Base-by-base conservation (phyloP, 1,140 invertebrate species). In the Lucilia cuprina region DNA sequence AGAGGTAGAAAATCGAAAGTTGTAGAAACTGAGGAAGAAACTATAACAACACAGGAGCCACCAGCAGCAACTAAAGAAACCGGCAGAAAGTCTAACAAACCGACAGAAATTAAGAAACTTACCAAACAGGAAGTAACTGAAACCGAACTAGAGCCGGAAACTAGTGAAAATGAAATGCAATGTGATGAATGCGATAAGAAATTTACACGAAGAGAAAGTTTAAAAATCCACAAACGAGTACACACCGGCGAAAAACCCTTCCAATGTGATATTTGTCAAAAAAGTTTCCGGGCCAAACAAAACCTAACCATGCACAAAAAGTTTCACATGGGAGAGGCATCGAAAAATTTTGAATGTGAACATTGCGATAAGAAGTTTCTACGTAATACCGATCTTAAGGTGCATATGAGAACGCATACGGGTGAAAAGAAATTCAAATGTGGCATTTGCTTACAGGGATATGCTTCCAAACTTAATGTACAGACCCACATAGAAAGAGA, bases 391-490 rank as follows among this genome's bases (percentile, higher is more conserved):
- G 89, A 91, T 80, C 90, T 94, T 83, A 91, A 91, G 74, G 93
- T 94, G 84, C 94, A 94, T 87, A 92, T 93, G 88, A 90, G 94
- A 30, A 93, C 92, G 1, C 94, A 94, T 88, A 94, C 93, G 2
- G 93, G 93, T 86, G 88, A 89, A 50, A 89, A 89, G 83, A 88
- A 88, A 4, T 89, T 86, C 14, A 87, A 55, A 14, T 89, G 88
- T 83, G 84, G 78, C 10, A 34, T 82, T 9, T 89, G 88, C 8
- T 50, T 86, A 13, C 88, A 88, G 13, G 87, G 88, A n/a, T 89
- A 88, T 60, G 89, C 88, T 0, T 89, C 88, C 9, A 86, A 88
- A 12, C 86, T 89, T 0, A 89, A 89, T 84, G 60, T 89, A 34
- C 84, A 87, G 12, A 86, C 86, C 1, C 88, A 89, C 74, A 88